phyloP scores from a whole-genome alignment of 2,113 vertebrate genomes.

The Tupaia chinensis region DNA sequence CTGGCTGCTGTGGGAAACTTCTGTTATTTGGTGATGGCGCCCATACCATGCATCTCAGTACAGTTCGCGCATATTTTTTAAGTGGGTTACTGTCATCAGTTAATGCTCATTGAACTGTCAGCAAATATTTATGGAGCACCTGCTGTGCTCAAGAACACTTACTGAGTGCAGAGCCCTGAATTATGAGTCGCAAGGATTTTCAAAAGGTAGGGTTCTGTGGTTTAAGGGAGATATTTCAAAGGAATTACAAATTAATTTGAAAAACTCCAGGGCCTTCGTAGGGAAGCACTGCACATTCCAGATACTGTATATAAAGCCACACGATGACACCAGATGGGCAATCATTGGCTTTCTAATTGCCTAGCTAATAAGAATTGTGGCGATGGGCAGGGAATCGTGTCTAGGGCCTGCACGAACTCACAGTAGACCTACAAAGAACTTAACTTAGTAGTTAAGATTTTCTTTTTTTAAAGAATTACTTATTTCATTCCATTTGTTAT shows the following conservation, averaged over 20 bases:
- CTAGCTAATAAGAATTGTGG: not conserved
- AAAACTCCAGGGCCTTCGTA: conserved; percentile 52
- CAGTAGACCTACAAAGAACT: not conserved
- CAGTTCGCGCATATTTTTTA: conserved; percentile 43
- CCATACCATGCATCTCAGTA: not conserved
- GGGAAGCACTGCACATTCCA: not conserved
- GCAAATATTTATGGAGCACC: conserved; percentile 72
- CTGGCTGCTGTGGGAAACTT: not conserved
- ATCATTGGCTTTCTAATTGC: conserved; percentile 59
- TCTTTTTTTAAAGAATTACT: not conserved
- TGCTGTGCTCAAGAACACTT: conserved; percentile 71
- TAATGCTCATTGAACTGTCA: conserved; percentile 58
- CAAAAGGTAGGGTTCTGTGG: conserved; percentile 53
- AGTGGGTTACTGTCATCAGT: conserved; percentile 53
- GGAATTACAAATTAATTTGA: conserved; percentile 70
- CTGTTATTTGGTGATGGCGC: not conserved
- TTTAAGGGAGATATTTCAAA: conserved; percentile 73
- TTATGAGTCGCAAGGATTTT: conserved; percentile 70
- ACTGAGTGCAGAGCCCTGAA: conserved; percentile 67
- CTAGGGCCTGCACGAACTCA: not conserved
- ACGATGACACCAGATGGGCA: conserved; percentile 18
- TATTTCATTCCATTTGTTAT: no score
- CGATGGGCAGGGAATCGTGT: not conserved
- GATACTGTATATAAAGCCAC: not conserved
- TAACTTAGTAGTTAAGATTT: not conserved